Base-by-base conservation (phyloP, 2,113 vertebrate species). In the Planiliza haematocheilus region DNA sequence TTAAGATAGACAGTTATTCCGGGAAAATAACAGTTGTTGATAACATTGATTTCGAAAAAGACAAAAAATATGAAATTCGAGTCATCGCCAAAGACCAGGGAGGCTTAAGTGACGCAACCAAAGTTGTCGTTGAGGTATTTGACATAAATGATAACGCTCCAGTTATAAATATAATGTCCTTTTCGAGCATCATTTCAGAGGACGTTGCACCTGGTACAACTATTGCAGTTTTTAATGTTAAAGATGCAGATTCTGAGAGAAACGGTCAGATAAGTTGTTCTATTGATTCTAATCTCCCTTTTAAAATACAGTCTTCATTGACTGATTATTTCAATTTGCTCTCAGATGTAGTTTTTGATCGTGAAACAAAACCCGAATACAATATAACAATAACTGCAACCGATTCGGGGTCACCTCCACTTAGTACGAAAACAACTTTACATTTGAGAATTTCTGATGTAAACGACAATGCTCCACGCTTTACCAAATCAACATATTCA, bases 81-180 rank as follows among this genome's bases (percentile, higher is more conserved):
- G 71, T 92, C 1, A 74, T 81, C 0, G 90, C 88, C 0, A 91
- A 62, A 81, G 91, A 92, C 4, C 85, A 82, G 7, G 86, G 90
- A 0, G 74, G 88, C 0, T 10, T 91, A 5, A 90, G 59, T 52
- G 88, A 88, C 1, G 58, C 82, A 2, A 65, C 81, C 14, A 89
- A 90, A 57, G 78, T 93, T 1, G 20, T 87, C 3, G 75, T 93
- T 24, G 89, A 92, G 2, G 75, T 93, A 8, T 7, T 21, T 6
- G 91, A 93, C 16, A 14, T 87, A 1, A 93, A 93, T 77, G 91
- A 93, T 55, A 91, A 93, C 37, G 21, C 58, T 0, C 91, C 91
- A 0, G 50, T 70, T 3, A 89, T 93, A 10, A 89, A 50, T 63
- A 37, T 90, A 0, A 92, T 89, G 88, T 92, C 91, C 1, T 87